Base-by-base conservation (phyloP, 92 coral and sea anemone species). In the Palythoa grandis region DNA sequence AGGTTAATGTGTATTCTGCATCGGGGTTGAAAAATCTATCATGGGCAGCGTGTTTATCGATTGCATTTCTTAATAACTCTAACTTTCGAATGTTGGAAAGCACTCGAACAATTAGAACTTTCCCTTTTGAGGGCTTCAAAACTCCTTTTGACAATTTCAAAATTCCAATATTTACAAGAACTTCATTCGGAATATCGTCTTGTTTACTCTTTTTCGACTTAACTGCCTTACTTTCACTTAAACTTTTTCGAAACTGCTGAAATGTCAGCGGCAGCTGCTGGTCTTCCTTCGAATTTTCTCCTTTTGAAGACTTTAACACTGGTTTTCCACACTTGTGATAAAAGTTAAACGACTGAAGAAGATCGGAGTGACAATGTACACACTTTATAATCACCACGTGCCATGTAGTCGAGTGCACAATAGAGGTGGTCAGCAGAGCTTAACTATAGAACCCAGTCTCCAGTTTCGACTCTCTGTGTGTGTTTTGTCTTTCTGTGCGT, bases 41-140 rank as follows among this genome's bases (percentile, higher is more conserved):
- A 70, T 77, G 39, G 23, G 89, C 89, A 22, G 84, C 65, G 65
- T 87, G 88, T 61, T 88, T 74, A 5, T 74, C 78, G 11, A 88
- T 63, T 8, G 54, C 54, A 47, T 83, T 88, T 4, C 39, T 10
- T 43, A 88, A 24, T 12, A 88, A 52, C 20, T 73, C 76, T 54
- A 77, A 29, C 61, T 88, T 88, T 16, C 72, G 67, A 19, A 82
- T 67, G 60, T 48, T 13, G 8, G n/a, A 17, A 48, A 23, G 69
- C 10, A 76, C 87, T 16, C 78, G 91, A 76, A 88, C 84, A n/a
- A 76, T 70, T 58, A 58, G 52, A 11, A 54, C 77, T 48, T 88
- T 74, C 25, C 91, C 87, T 88, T 83, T 74, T 13, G 50, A 20
- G 22, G 88, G 87, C 53, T 88, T 88, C 17, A 88, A 54, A 15